Base-by-base conservation (phyloP, 2,888 invertebrate species). In the Chrysodeixis includens region DNA sequence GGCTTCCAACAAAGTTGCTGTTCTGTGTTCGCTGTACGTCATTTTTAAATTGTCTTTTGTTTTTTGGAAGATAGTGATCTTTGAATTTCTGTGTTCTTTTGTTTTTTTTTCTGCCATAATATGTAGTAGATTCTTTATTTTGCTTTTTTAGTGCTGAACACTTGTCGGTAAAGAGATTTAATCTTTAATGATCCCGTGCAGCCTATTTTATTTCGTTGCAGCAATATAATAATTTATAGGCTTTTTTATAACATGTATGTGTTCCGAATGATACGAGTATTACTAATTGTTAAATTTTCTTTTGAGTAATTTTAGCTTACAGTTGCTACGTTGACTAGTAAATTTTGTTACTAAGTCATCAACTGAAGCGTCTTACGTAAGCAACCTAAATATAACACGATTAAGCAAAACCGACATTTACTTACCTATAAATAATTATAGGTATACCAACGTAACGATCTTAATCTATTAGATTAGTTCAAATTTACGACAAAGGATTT, bases 401-500 rank as follows among this genome's bases (percentile, higher is more conserved):
- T 26, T 0, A n/a, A 10, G 5, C 22, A 57, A 46, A 52, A 8
- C 54, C 30, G 30, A 14, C 26, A 58, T 22, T 4, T 54, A 54
- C 30, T 30, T 26, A 46, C n/a, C 26, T 40, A 55, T 54, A 46
- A 22, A 72, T 49, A 46, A 46, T 46, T 18, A 49, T 49, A 12
- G 14, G 40, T 40, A 12, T 14, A 40, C 40, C 20, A 72, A 40
- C 30, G n/a, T 26, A 52, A 20, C 44, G 44, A 60, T 56, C 62
- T 65, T 76, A 76, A 69, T 67, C 69, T 57, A 63, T 55, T 56
- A 79, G 62, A 73, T 79, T 79, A 73, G 54, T 30, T 26, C 53
- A 76, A 69, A 77, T 78, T 79, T 78, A 78, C 78, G 77, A 57
- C 51, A 62, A 14, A 26, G 56, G 73, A 66, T 76, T 73, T 54